Percentiles rank a stretch among this genome's conserved stretches.
Evolutionary conservation across 2,888 invertebrate species (phyloP).

Genomic region (Drosophila eohydei): DNA sequence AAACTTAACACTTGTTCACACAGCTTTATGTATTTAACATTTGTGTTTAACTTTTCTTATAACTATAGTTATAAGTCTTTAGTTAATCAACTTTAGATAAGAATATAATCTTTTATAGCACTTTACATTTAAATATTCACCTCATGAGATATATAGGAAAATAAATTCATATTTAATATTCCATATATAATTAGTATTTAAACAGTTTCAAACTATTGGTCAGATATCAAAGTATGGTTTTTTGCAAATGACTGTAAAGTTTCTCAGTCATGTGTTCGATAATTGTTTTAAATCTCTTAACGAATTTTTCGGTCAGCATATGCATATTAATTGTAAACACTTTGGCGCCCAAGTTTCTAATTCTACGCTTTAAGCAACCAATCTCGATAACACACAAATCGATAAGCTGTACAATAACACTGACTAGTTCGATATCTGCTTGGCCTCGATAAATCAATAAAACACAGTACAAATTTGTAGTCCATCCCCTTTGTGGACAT

Average conservation of each 20-base stretch:
- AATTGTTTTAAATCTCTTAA: neutral
- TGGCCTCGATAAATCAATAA: constrained; percentile 15
- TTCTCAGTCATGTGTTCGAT: fast-evolving
- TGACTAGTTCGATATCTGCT: neutral
- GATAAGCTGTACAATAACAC: neutral
- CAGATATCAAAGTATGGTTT: neutral
- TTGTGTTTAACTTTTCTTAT: neutral
- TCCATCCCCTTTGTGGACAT: constrained; percentile 60
- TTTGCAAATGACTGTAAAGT: neutral
- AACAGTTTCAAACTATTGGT: neutral
- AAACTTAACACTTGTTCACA: no score
- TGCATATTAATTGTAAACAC: no score
- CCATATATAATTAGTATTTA: neutral
- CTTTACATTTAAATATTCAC: neutral
- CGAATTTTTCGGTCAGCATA: neutral
- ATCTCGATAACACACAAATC: constrained; percentile 3
- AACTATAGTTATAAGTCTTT: neutral
- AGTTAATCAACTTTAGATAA: neutral
- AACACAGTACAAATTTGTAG: constrained; percentile 1
- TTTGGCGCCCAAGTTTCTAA: neutral
- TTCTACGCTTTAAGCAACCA: neutral
- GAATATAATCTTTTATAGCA: neutral
- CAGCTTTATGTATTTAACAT: neutral
- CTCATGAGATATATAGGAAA: neutral
- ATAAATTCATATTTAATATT: neutral